Evolutionary conservation across 2,888 invertebrate species (phyloP).

Genomic region (Pollenia labialis): DNA sequence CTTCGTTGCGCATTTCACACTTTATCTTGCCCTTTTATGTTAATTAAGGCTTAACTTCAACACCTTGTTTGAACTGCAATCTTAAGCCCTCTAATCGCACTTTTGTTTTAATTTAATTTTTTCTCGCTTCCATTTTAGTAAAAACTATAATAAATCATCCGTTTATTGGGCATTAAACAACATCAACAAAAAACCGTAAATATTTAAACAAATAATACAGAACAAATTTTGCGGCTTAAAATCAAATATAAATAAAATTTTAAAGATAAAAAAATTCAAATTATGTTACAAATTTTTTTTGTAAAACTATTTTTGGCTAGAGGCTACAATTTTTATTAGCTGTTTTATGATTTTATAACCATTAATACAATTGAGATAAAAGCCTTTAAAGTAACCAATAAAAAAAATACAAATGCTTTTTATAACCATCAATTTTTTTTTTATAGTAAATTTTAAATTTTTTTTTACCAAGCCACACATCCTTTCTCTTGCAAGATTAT

Average conservation of each 20-base stretch:
- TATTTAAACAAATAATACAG: conserved; percentile 36
- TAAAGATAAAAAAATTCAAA: conserved; percentile 7
- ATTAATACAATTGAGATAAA: conserved; percentile 5
- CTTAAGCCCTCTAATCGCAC: not conserved
- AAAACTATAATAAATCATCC: conserved; percentile 52
- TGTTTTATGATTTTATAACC: conserved; percentile 6
- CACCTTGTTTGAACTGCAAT: not conserved
- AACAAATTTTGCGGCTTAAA: conserved; percentile 6
- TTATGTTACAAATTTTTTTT: conserved; percentile 17
- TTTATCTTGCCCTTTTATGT: not conserved
- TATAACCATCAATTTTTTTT: not conserved
- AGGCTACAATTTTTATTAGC: conserved; percentile 43
- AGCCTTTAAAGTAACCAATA: not conserved
- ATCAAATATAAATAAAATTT: conserved; percentile 4
- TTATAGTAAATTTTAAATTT: not conserved
- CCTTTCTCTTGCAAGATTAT: conserved; percentile 41
- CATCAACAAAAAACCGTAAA: conserved; percentile 34
- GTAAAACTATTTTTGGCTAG: conserved; percentile 10
- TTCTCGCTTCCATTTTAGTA: conserved; percentile 12
- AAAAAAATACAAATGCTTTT: too few relatives aligned
- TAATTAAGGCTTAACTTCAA: not conserved
- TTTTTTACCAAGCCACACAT: conserved; percentile 10
- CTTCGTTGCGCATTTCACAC: not conserved
- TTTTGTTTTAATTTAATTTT: not conserved
- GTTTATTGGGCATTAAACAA: conserved; percentile 31